Base-by-base conservation (phyloP, 2,797 vertebrate species). In the Tragopan temminckii region DNA sequence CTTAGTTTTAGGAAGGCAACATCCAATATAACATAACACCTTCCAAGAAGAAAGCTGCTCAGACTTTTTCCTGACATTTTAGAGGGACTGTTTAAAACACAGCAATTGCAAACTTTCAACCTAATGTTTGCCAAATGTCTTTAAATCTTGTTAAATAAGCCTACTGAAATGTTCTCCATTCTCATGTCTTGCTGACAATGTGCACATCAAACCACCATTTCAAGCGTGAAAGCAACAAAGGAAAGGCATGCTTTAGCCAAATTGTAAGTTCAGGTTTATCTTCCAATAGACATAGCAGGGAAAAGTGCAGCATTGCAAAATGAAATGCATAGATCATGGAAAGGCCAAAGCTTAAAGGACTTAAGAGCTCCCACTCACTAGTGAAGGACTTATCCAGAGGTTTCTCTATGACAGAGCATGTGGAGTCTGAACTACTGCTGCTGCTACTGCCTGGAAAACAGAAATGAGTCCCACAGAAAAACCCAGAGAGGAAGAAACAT, bases 281-380 rank as follows among this genome's bases (percentile, higher is more conserved):
- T 93, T 95, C 94, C 87, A 94, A 94, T 52, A 36, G 78, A 83
- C 90, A 94, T 43, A 96, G 90, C 94, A 67, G 96, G 97, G 90
- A 96, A 86, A 85, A 80, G 97, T 90, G 95, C 97, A 85, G 97
- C 97, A 96, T 91, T 89, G 96, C 94, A 90, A 94, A 92, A 97
- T 91, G 97, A 94, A 97, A 96, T 93, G 95, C 94, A 91, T 53
- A 92, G 92, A 94, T 95, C 74, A 98, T 94, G 97, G 92, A 95
- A 92, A 97, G 97, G 97, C 95, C 95, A 97, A 97, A 97, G 98
- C 97, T 98, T 94, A 97, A 95, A 96, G 95, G 95, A 97, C 92
- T 95, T 71, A 97, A 97, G 97, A 98, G 97, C 98, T 98, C 97
- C 97, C 98, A 99, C 98, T 99, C 98, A 99, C 98, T 98, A 98